Evolutionary conservation across 2,888 invertebrate species (phyloP).

Genomic region (Panorpa germanica): DNA sequence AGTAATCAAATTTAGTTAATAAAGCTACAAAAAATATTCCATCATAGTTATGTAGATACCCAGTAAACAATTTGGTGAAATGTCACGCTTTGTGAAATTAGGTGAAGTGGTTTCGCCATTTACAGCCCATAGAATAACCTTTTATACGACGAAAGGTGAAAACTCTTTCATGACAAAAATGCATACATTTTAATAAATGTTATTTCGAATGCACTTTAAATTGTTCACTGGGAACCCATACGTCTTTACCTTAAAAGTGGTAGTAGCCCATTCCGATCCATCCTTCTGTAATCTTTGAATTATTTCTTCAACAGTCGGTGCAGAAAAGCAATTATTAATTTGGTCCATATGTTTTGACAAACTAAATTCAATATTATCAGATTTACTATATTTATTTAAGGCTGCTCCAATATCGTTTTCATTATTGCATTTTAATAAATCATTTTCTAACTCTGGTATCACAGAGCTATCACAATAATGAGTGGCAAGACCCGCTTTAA

Average conservation of each 20-base stretch:
- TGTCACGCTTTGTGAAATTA: too few species aligned
- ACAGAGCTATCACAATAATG: constrained; percentile 37
- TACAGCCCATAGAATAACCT: too few species aligned
- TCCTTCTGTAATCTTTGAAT: constrained; percentile 53
- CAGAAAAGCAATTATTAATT: constrained; percentile 65
- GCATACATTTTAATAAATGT: too few species aligned
- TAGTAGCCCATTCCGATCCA: constrained; percentile 65
- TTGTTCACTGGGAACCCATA: too few species aligned
- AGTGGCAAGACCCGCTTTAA: constrained; percentile 81
- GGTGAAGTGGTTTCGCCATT: too few species aligned
- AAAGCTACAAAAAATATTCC: too few species aligned
- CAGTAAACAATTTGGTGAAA: too few species aligned
- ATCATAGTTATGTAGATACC: too few species aligned
- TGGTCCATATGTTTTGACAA: constrained; percentile 44
- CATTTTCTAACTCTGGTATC: constrained; percentile 18
- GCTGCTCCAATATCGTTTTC: constrained; percentile 18
- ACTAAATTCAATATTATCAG: constrained; percentile 41
- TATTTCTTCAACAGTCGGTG: constrained; percentile 60
- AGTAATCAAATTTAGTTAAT: too few species aligned
- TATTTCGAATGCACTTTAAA: too few species aligned
- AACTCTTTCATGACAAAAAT: constrained; percentile 6
- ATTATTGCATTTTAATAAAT: constrained; percentile 19
- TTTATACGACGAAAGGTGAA: too few species aligned
- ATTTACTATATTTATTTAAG: constrained; percentile 39
- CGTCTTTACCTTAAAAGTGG: too few species aligned